These are phyloP conservation scores for Allygus modestus DNA, from an alignment of 2,888 invertebrate species.

Conservation along the genomic window DNA sequence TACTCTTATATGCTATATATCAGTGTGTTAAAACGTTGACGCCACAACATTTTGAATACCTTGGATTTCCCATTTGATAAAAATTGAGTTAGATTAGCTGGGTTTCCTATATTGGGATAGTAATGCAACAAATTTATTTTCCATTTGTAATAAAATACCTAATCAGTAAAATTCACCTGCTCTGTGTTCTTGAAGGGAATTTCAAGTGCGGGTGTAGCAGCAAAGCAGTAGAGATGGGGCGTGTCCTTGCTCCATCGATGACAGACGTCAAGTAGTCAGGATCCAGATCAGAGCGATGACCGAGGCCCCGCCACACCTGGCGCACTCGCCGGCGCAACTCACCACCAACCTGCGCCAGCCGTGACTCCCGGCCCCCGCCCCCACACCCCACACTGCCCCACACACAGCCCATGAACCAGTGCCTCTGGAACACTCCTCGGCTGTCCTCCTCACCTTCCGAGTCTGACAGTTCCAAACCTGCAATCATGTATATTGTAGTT, in stretches of 20 bases:
- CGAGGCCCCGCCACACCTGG: conserved; percentile 73
- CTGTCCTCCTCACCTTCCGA: conserved; percentile 74
- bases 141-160: too few species aligned
- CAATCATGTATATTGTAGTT: background rate
- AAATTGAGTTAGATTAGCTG: too few species aligned
- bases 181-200: conserved; percentile 63
- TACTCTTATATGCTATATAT: too few species aligned
- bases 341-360: conserved; percentile 73
- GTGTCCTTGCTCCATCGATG: conserved; percentile 72
- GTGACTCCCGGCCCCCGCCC: conserved; percentile 71
- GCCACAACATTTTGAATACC: too few species aligned
- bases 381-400: conserved; percentile 68
- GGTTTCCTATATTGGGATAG: too few species aligned
- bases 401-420: conserved; percentile 74
- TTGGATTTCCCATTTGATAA: too few species aligned
- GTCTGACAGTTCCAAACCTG: conserved; percentile 75
- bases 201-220: conserved; percentile 67
- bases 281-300: conserved; percentile 64
- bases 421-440: conserved; percentile 73
- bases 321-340: conserved; percentile 76
- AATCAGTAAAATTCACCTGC: conserved; percentile 66
- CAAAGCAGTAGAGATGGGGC: conserved; percentile 71
- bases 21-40: too few species aligned
- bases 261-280: conserved; percentile 72
- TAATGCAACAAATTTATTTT: too few species aligned